A percentile compares a stretch with the other conserved stretches of the same genome.
phyloP scores from a whole-genome alignment of 2,113 vertebrate species.

The Daboia siamensis region DNA sequence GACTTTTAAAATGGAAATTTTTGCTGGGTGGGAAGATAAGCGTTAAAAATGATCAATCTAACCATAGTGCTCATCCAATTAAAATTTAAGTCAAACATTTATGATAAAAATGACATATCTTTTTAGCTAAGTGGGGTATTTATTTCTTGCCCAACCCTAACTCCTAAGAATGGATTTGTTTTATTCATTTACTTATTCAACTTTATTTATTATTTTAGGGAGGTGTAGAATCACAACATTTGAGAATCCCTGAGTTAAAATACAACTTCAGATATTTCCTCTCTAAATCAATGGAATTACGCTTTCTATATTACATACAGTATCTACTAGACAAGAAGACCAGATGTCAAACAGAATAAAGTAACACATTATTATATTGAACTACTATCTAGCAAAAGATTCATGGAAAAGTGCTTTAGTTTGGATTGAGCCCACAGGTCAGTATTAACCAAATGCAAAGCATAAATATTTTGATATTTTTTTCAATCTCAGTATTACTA shows the following conservation, averaged over 20 bases:
- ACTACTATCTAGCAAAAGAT: neutral
- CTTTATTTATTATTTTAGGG: neutral
- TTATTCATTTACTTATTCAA: neutral
- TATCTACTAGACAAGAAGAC: neutral
- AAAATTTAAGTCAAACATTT: neutral
- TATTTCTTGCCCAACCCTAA: neutral
- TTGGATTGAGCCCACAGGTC: neutral
- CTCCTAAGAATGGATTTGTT: neutral
- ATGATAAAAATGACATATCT: neutral
- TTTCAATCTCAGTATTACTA: slow-evolving; percentile 46
- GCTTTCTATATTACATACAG: neutral
- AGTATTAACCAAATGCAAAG: slow-evolving; percentile 57
- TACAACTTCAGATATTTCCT: neutral
- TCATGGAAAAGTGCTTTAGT: neutral
- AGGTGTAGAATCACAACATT: neutral
- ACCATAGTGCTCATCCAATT: neutral
- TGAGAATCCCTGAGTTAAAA: neutral
- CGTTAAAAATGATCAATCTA: neutral
- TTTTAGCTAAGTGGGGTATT: neutral
- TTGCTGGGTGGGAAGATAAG: neutral
- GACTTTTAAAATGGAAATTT: neutral
- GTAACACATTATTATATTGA: neutral
- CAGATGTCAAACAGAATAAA: neutral
- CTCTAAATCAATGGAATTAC: slow-evolving; percentile 1
- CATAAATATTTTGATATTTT: slow-evolving; percentile 49